phyloP scores from a whole-genome alignment of 2,113 vertebrate genomes.

The Channa argus region DNA sequence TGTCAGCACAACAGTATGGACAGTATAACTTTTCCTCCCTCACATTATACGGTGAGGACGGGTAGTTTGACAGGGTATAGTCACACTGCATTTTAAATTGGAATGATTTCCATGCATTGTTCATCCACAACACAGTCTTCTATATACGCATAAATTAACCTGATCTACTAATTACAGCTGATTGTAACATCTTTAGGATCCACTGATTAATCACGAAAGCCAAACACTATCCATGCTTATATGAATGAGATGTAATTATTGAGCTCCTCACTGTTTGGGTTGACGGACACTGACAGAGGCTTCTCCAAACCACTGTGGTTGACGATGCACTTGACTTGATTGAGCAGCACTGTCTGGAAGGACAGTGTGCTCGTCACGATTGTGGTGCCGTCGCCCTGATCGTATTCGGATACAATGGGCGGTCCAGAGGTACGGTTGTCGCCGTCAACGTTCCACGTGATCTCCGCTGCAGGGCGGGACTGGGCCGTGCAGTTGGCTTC shows the following conservation, averaged over 20 bases:
- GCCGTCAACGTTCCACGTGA: slow-evolving; percentile 74
- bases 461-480: slow-evolving; percentile 73
- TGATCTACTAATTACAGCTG: no score
- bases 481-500: slow-evolving; percentile 82
- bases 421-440: slow-evolving; percentile 74
- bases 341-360: slow-evolving; percentile 63
- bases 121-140: no score
- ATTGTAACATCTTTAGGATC: no score
- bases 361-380: slow-evolving; percentile 78
- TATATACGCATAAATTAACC: no score
- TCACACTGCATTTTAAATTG: no score
- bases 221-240: no score
- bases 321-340: slow-evolving; percentile 74
- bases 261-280: slow-evolving; percentile 53
- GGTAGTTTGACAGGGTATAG: no score
- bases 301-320: slow-evolving; percentile 76
- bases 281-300: slow-evolving; percentile 60
- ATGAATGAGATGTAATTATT: no score
- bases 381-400: slow-evolving; percentile 79
- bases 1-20: neutral
- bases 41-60: no score
- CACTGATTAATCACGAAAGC: no score
- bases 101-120: no score
- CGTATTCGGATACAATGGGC: slow-evolving; percentile 40
- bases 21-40: neutral